These are phyloP conservation scores for Threskiornis aethiopicus DNA, from an alignment of 2,797 vertebrate genomes.

Conservation along the genomic window DNA sequence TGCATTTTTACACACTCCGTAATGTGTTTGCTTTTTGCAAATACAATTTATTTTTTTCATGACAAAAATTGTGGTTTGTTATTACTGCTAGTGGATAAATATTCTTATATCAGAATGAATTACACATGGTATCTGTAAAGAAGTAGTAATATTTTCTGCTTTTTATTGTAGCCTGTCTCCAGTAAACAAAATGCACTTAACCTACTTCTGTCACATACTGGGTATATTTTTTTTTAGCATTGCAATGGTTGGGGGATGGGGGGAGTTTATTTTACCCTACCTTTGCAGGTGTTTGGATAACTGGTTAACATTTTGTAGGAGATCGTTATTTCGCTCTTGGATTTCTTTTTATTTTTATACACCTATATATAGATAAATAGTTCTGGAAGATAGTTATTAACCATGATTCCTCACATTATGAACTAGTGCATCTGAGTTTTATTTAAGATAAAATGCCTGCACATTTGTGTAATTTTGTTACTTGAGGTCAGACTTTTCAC, in stretches of 20 bases:
- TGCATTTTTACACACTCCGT: slow-evolving; percentile 87
- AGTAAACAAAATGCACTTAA: slow-evolving; percentile 85
- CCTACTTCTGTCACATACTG: slow-evolving; percentile 78
- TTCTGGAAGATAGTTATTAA: slow-evolving; percentile 50
- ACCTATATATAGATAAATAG: slow-evolving; percentile 21
- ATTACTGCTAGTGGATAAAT: slow-evolving; percentile 88
- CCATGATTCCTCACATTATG: slow-evolving; percentile 61
- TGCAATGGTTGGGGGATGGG: neutral
- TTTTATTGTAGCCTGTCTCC: slow-evolving; percentile 80
- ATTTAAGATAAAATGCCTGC: slow-evolving; percentile 81
- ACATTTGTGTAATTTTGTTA: slow-evolving; percentile 80
- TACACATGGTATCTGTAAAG: slow-evolving; percentile 81
- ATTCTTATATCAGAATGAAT: slow-evolving; percentile 85
- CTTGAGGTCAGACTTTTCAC: slow-evolving; percentile 84
- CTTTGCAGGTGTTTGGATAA: slow-evolving; percentile 57
- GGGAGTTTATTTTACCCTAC: slow-evolving; percentile 34
- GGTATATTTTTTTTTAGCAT: neutral
- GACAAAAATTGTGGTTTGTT: slow-evolving; percentile 86
- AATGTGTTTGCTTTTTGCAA: slow-evolving; percentile 89
- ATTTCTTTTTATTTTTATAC: slow-evolving; percentile 47
- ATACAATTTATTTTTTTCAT: slow-evolving; percentile 91
- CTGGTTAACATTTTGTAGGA: slow-evolving; percentile 45
- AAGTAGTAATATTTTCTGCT: slow-evolving; percentile 81
- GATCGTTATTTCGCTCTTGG: neutral
- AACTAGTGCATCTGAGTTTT: slow-evolving; percentile 75